These are phyloP conservation scores for Euzetes globulus DNA, from an alignment of 2,888 invertebrate species.

Conservation along the genomic window DNA sequence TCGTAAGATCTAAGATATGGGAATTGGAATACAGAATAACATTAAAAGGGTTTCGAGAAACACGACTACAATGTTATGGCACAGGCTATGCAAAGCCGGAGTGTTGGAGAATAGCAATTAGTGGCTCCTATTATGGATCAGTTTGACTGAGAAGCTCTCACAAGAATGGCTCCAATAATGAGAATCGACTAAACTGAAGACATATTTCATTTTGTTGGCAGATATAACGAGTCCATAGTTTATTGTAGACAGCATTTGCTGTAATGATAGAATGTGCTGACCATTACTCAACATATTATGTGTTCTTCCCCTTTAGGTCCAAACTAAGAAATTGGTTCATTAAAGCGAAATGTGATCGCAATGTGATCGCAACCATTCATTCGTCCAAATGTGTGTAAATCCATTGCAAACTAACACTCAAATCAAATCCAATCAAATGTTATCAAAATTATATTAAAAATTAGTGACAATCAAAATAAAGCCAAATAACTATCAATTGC, in stretches of 20 bases:
- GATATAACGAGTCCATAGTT: constrained; percentile 10
- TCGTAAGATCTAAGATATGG: neutral
- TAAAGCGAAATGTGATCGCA: neutral
- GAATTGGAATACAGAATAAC: neutral
- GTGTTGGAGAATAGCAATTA: neutral
- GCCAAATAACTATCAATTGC: too few relatives aligned
- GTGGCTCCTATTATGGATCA: neutral
- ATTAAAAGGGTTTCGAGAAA: neutral
- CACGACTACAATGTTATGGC: neutral
- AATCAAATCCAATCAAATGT: constrained; percentile 23
- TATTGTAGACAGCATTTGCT: neutral
- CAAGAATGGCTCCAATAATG: neutral
- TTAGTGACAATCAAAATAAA: neutral
- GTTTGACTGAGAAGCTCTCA: neutral
- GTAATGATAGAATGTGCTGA: constrained; percentile 12
- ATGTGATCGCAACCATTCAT: neutral
- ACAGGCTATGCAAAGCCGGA: neutral
- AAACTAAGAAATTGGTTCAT: neutral
- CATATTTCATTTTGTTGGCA: constrained; percentile 17
- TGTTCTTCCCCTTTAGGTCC: constrained; percentile 14
- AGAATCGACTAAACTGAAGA: constrained; percentile 15
- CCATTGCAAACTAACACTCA: neutral
- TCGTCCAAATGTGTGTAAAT: neutral
- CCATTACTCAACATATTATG: constrained; percentile 6
- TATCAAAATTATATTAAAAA: neutral